Conservation (phyloP, 2,888 invertebrate species). For the Pegoplata infirma region DNA sequence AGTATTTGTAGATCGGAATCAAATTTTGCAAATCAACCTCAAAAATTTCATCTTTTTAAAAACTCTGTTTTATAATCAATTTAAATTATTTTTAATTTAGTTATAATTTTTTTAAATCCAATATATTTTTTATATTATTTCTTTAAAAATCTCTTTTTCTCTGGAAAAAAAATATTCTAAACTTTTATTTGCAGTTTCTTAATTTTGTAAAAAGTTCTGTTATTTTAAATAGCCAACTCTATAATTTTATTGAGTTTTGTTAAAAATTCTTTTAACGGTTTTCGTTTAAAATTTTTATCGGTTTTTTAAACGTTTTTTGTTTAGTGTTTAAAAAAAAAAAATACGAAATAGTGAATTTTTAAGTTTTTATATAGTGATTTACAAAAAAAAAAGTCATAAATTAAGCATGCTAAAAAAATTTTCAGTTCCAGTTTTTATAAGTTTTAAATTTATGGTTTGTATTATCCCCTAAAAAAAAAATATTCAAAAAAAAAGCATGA, state of each 20-base stretch:
- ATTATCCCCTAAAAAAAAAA: slow-evolving; percentile 35
- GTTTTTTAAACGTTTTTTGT: slow-evolving; percentile 19
- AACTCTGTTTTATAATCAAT: neutral
- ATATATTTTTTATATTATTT: slow-evolving; percentile 6
- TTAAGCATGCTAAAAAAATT: slow-evolving; percentile 63
- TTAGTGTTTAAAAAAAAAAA: slow-evolving; percentile 17
- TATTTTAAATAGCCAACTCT: neutral
- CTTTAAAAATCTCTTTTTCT: neutral
- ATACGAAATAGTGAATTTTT: slow-evolving; percentile 39
- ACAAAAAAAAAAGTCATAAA: slow-evolving; percentile 26
- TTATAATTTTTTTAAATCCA: neutral
- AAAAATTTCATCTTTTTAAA: neutral
- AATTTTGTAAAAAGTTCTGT: slow-evolving; percentile 5
- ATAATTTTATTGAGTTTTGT: slow-evolving; percentile 32
- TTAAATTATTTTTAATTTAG: neutral
- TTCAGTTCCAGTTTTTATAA: slow-evolving; percentile 59
- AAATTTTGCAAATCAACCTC: too few species aligned
- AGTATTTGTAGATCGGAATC: too few species aligned
- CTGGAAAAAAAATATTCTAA: slow-evolving; percentile 17
- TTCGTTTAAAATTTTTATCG: slow-evolving; percentile 27
- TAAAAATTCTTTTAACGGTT: slow-evolving; percentile 4
- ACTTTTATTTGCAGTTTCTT: slow-evolving; percentile 31
- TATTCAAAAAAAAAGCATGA: slow-evolving; percentile 64
- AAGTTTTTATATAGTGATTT: slow-evolving; percentile 38
- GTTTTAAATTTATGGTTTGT: slow-evolving; percentile 64